Conservation (phyloP, 2,888 invertebrate species). For the Polylopha cassiicola region DNA sequence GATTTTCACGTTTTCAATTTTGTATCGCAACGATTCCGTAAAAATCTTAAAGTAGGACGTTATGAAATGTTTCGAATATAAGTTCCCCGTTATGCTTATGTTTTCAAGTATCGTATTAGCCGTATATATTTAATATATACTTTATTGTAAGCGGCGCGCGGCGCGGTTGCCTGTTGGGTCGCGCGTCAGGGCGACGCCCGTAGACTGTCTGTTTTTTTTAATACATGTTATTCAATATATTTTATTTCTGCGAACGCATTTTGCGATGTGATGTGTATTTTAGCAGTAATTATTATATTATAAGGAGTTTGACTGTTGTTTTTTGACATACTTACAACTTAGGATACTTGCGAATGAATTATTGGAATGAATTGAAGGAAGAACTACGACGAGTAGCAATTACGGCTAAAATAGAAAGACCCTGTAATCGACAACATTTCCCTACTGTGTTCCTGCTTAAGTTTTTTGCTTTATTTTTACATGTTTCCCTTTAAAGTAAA, state of each 20-base stretch:
- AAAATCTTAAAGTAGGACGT: constrained; percentile 78
- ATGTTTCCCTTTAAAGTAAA: constrained; percentile 70
- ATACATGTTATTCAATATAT: constrained; percentile 83
- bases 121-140: constrained; percentile 72
- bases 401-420: constrained; percentile 70
- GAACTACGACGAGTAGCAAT: constrained; percentile 53
- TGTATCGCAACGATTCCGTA: constrained; percentile 76
- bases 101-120: constrained; percentile 67
- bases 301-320: constrained; percentile 78
- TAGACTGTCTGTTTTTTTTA: constrained; percentile 76
- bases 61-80: constrained; percentile 77
- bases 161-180: constrained; percentile 75
- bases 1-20: constrained; percentile 77
- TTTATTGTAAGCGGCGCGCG: constrained; percentile 59
- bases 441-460: constrained; percentile 76
- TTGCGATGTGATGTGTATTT: constrained; percentile 83
- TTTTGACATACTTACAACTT: constrained; percentile 77
- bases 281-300: constrained; percentile 79
- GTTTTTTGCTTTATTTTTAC: constrained; percentile 76
- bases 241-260: constrained; percentile 88
- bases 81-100: constrained; percentile 78
- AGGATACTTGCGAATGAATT: constrained; percentile 68
- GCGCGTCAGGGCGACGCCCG: constrained; percentile 59
- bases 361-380: constrained; percentile 58
- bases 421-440: constrained; percentile 73